These are phyloP conservation scores for Scylla paramamosain DNA, from an alignment of 1,140 invertebrate species.

Conservation along the genomic window DNA sequence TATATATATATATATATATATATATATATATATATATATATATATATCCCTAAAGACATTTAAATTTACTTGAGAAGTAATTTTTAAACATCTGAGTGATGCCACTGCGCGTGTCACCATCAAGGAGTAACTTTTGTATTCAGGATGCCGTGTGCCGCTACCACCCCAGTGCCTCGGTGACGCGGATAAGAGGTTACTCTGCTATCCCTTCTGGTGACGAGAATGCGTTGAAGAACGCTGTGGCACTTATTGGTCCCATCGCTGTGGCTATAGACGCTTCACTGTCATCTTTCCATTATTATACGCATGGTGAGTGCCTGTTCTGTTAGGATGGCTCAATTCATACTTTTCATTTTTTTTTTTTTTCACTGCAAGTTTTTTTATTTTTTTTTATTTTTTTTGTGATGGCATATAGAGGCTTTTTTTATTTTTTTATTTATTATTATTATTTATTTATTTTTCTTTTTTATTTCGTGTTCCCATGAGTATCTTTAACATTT, in stretches of 20 bases:
- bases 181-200: conserved; percentile 6
- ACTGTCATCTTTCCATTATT: conserved; percentile 88
- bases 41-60: neutral
- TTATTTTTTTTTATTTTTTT: no score
- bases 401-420: no score
- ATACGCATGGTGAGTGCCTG: conserved; percentile 82
- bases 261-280: conserved; percentile 85
- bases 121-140: neutral
- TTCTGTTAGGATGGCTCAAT: no score
- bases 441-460: no score
- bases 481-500: no score
- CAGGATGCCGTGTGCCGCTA: conserved; percentile 52
- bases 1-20: conserved; percentile 56
- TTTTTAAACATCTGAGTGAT: no score
- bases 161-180: neutral
- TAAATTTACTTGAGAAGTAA: no score
- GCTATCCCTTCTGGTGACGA: conserved; percentile 84
- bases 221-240: conserved; percentile 86
- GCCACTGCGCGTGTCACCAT: no score
- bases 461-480: no score
- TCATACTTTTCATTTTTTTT: no score
- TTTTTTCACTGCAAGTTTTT: no score
- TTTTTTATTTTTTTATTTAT: no score
- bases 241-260: conserved; percentile 93
- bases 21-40: conserved; percentile 32